Evolutionary conservation across 2,113 vertebrate genomes (phyloP), one percentile per base, ranked within the genome.

Genomic region (Toxotes jaculatrix): DNA sequence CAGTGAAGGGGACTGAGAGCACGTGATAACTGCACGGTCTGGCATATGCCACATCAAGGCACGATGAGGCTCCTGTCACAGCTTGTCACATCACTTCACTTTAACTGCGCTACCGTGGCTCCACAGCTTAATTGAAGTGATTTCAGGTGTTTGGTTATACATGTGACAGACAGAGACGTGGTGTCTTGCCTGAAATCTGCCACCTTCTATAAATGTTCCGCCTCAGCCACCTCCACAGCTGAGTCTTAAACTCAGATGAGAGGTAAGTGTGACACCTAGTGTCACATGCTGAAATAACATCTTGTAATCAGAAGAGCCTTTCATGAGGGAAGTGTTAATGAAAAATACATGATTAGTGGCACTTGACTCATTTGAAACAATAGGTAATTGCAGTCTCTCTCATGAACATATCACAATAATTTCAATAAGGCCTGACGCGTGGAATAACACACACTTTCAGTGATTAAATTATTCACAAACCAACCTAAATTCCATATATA

Each of bases 241-340:
- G 27, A 0, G 21, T 4, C 9, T 51, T 19, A 0, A 21, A 21
- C 59, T 83, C 82, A 70, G 40, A 60, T 0, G 65, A 93, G 91
- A 85, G 79, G 86, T 66, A 88, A 93, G 87, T 71, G 87, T 93
- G 94, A 90, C 94, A 91, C 87, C 94, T 91, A 90, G 91, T 91
- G 94, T 32, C 70, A 1, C 0, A 4, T 0, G 1, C 3, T 1
- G 47, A 12, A 51, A 73, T 23, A 42, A 36, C 84, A 53, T 0
- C 14, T 38, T 21, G n/a, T 61, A 3, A 32, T 31, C 19, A 3
- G 4, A 4, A 10, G n/a, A 17, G n/a, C 14, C 32, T 21, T 8
- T 8, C 23, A 34, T 7, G 5, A n/a, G 12, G 21, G 16, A 55
- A 55, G 42, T 23, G 21, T 38, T 75, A 32, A 49, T 32, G 49